Evolutionary conservation across 2,113 vertebrate genomes (phyloP).

Genomic region (Myotis davidii): DNA sequence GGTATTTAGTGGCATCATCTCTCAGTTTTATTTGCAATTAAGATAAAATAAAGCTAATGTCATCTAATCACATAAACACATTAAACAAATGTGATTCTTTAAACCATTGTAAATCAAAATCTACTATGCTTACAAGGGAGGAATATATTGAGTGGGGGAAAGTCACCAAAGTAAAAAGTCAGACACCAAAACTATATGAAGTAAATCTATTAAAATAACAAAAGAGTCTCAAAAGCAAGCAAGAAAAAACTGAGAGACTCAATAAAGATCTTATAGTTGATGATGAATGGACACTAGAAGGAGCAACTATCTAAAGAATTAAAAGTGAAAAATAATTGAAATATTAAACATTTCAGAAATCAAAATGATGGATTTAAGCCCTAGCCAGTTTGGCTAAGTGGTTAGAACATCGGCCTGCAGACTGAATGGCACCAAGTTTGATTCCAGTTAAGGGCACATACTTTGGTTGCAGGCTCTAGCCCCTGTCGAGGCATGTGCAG

Average conservation of each 20-base stretch:
- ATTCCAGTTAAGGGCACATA: too few relatives aligned
- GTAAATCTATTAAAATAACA: neutral
- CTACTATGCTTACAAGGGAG: neutral
- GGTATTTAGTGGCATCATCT: neutral
- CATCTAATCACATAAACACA: slow-evolving; percentile 24
- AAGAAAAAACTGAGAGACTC: neutral
- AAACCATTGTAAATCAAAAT: slow-evolving; percentile 40
- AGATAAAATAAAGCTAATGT: slow-evolving; percentile 18
- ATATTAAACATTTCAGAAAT: neutral
- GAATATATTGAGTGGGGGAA: neutral
- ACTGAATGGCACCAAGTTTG: too few relatives aligned
- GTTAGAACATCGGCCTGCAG: too few relatives aligned
- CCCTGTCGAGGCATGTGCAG: too few relatives aligned
- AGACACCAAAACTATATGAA: neutral
- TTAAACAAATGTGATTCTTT: slow-evolving; percentile 33
- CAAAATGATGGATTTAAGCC: neutral
- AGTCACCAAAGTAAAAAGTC: neutral
- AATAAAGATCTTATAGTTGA: neutral
- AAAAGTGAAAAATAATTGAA: slow-evolving; percentile 40
- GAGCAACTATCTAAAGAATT: neutral
- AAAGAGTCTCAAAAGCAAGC: neutral
- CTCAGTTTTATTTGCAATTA: slow-evolving; percentile 29
- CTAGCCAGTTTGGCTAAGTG: too few relatives aligned
- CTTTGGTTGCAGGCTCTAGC: too few relatives aligned
- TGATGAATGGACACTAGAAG: neutral